Evolutionary conservation across 2,113 vertebrate genomes (phyloP), one percentile per base, ranked within the genome.

Genomic region (Rhea americana): DNA sequence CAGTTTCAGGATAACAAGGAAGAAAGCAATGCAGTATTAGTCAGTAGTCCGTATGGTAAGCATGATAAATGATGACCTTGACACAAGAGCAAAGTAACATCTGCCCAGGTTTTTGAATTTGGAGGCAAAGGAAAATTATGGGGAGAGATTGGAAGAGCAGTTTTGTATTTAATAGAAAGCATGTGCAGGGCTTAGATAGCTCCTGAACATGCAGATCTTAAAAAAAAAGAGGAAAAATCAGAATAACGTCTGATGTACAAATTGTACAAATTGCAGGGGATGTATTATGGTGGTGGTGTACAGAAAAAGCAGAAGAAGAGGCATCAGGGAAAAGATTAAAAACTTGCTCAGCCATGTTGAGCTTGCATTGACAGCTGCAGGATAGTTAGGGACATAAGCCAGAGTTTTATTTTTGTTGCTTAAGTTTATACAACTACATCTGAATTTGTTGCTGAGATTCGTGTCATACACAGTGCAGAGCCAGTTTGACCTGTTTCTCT

Each of bases 361-460:
- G 63, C 32, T 8, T 74, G 17, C n/a, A 3, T 11, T 72, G 71
- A 7, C 37, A 87, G 11, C 41, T 63, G 0, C 55, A 41, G 35
- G 7, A 37, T 50, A 85, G n/a, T 16, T 18, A 25, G 2, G 5
- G 19, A 28, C 3, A 1, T 3, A 24, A 10, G 18, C 0, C 37
- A 4, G 19, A 30, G 2, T 1, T 1, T 62, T 62, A 56, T 45
- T 82, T 87, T 72, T 76, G 20, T 59, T 25, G 24, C 39, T 74
- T 81, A 26, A 41, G 37, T 71, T 63, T 17, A 43, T 18, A 16
- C 37, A 30, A 14, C 47, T 65, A 15, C 12, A 9, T 47, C 48
- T 66, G 9, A 65, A 18, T 62, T 41, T 4, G 7, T 7, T 81
- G 50, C 80, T 65, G n/a, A 51, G 28, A 5, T 50, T 70, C 41